Base-by-base conservation (phyloP, 2,888 invertebrate species). In the Tromatobia lineatoria region DNA sequence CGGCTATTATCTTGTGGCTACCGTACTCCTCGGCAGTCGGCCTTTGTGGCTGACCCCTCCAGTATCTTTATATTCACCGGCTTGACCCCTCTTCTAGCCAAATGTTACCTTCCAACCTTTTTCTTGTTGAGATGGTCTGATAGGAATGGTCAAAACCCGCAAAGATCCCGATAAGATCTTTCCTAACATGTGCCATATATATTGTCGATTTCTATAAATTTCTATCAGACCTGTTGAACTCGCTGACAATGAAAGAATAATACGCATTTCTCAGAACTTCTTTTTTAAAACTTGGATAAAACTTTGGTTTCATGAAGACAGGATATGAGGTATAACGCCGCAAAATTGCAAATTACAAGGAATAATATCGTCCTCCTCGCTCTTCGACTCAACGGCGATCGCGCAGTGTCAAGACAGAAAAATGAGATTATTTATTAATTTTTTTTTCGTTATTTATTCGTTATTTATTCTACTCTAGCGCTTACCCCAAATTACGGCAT, bases 1-100 rank as follows among this genome's bases (percentile, higher is more conserved):
- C 11, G 47, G 45, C 77, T 59, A 70, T 77, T 70, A 77, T 77
- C 47, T 77, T 47, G 69, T 20, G 50, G 50, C 59, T 54, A 69
- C 66, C 54, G 76, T 67, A 42, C 54, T 76, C 67, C 76, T 76
- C 76, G 76, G 15, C 38, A 64, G 38, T 75, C 52, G 64, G 52
- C 8, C 29, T 54, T 77, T 57, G 34, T 59, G 47, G 66, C 59
- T 57, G 57, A 77, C 23, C 29, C 67, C 34, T 50, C 59, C 54
- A 11, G 45, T 54, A 64, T 77, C 57, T 67, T 77, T 50, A 25
- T 59, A 45, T 69, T 59, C 59, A 47, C 10, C 15, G 47, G 42
- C 69, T 57, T 59, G 45, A 18, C 45, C 42, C 23, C 23, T 50
- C 23, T 20, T 13, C 25, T 4, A 15, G 15, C 15, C 15, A 10